Evolutionary conservation across 2,797 vertebrate genomes (phyloP).

Genomic region (Dryobates pubescens): DNA sequence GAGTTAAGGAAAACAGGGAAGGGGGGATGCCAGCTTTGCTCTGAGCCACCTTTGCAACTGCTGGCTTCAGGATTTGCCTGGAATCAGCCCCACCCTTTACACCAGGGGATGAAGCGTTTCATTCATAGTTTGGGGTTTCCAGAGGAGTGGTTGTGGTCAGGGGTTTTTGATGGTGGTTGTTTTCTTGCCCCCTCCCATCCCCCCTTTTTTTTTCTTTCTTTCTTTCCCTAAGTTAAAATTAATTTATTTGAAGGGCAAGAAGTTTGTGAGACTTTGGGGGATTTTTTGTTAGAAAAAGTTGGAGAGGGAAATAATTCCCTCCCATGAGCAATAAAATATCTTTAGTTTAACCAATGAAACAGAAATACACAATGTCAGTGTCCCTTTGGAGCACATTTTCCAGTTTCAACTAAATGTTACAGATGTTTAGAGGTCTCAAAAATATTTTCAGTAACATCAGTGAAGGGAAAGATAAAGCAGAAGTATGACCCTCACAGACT

Average conservation of each 20-base stretch:
- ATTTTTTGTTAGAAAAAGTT: neutral
- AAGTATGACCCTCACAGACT: neutral
- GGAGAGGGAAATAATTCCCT: neutral
- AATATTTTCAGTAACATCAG: neutral
- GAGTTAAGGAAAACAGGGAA: neutral
- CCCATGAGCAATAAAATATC: neutral
- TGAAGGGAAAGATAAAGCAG: neutral
- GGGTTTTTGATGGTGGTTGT: neutral
- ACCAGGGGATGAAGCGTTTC: neutral
- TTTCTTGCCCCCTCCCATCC: too few relatives aligned
- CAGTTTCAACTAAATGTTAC: neutral
- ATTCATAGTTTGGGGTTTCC: slow-evolving; percentile 26
- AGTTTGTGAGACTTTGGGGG: neutral
- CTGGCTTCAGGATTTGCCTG: neutral
- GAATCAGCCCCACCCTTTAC: slow-evolving; percentile 17
- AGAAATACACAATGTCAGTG: neutral
- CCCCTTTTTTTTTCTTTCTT: neutral
- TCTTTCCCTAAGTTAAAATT: neutral
- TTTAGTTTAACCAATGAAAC: neutral
- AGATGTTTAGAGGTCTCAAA: neutral
- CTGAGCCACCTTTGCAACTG: neutral
- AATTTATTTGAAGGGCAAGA: slow-evolving; percentile 10
- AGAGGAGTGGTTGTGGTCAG: slow-evolving; percentile 29
- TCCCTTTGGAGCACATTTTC: neutral
- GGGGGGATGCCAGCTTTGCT: neutral